phyloP scores from a whole-genome alignment of 2,797 vertebrate genomes.

The Liasis olivaceus region DNA sequence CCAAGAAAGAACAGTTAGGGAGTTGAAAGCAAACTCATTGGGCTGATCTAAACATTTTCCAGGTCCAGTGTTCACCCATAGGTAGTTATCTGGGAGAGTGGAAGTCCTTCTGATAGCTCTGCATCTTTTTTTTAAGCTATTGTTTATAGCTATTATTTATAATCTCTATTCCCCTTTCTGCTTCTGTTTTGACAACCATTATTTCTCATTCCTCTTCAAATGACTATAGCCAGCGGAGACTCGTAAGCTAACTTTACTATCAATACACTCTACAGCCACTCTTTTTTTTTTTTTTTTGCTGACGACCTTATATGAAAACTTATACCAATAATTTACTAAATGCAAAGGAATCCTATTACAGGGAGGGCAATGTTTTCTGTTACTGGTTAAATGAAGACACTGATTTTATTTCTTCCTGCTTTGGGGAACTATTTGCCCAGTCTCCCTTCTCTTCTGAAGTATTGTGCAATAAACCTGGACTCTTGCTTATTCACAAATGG shows the following conservation, averaged over 20 bases:
- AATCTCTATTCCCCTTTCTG: neutral
- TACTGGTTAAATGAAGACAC: neutral
- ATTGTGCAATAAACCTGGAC: neutral
- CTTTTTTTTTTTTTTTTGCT: neutral
- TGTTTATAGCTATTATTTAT: neutral
- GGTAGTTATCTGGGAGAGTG: neutral
- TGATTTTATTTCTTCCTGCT: neutral
- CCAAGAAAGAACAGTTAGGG: conserved; percentile 20
- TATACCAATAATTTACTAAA: neutral
- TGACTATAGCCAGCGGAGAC: neutral
- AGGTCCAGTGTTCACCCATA: neutral
- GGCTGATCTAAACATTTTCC: neutral
- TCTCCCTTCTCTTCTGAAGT: neutral
- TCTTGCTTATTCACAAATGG: neutral
- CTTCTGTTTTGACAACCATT: neutral
- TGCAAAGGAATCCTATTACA: neutral
- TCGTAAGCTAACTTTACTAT: neutral
- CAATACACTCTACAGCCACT: neutral
- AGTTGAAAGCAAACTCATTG: neutral
- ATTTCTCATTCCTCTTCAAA: neutral
- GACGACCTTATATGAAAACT: neutral
- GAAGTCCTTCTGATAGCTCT: neutral
- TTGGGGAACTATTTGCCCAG: neutral
- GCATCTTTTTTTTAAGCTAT: neutral
- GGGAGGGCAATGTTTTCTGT: neutral